phyloP scores from a whole-genome alignment of 2,113 vertebrate species.

The Nothoprocta pentlandii region DNA sequence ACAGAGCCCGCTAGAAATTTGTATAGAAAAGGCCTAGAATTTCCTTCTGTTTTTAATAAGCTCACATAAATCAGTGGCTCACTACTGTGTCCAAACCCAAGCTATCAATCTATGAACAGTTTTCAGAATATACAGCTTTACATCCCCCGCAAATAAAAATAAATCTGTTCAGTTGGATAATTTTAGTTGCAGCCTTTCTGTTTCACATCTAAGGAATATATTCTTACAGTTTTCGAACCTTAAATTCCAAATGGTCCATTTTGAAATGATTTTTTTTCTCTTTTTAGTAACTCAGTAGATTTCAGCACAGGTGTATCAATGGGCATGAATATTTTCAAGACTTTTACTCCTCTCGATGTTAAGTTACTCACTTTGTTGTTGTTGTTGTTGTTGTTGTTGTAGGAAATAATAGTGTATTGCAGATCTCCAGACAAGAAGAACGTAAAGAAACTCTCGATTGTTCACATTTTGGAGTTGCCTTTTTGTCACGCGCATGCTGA shows the following conservation, averaged over 20 bases:
- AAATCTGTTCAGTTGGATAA: neutral
- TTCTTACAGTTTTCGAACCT: neutral
- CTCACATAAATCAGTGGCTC: neutral
- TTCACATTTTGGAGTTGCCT: neutral
- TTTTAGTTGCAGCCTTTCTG: neutral
- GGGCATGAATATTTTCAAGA: neutral
- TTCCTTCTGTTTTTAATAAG: neutral
- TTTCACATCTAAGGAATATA: neutral
- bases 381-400: neutral
- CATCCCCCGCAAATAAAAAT: neutral
- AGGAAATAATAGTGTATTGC: neutral
- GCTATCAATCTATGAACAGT: neutral
- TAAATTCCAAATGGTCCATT: neutral
- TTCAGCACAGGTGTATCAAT: neutral
- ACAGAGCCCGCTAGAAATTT: neutral
- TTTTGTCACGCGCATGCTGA: neutral
- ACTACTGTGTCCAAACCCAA: neutral
- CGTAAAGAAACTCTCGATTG: neutral
- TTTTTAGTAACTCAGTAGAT: neutral
- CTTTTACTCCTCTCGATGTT: neutral
- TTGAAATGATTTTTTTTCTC: neutral
- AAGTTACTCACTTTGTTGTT: neutral
- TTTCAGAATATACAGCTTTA: neutral
- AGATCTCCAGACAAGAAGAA: neutral
- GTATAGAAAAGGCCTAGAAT: neutral